These are phyloP conservation scores for Gobio gobio DNA, from an alignment of 2,113 vertebrate species.

Conservation along the genomic window DNA sequence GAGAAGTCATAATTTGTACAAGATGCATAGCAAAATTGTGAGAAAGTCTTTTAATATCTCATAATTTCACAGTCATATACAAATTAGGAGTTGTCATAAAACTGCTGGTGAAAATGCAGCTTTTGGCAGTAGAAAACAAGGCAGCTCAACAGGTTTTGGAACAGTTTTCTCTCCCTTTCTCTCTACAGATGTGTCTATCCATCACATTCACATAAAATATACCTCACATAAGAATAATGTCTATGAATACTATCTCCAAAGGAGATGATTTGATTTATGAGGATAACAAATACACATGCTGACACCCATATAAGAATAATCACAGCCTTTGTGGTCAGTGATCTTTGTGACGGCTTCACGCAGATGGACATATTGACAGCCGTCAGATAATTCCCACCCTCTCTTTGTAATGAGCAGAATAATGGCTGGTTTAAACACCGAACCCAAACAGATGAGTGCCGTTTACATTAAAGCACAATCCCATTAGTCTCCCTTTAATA, in stretches of 20 bases:
- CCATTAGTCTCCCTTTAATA: slow-evolving; percentile 92
- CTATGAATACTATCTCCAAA: not conserved
- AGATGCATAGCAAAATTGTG: not conserved
- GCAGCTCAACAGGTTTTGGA: no score
- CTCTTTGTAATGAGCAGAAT: slow-evolving; percentile 87
- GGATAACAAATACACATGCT: not conserved
- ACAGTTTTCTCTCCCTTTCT: no score
- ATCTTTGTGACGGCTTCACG: slow-evolving; percentile 69
- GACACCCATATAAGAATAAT: slow-evolving; percentile 54
- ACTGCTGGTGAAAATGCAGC: no score
- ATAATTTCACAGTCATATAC: not conserved
- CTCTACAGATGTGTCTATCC: no score
- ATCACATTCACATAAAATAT: not conserved
- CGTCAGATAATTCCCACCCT: slow-evolving; percentile 88
- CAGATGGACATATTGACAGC: slow-evolving; percentile 87
- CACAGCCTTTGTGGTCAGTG: slow-evolving; percentile 45
- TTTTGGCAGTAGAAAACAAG: no score
- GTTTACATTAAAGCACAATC: slow-evolving; percentile 91
- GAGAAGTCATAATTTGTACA: not conserved
- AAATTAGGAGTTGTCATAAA: not conserved
- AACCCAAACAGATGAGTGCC: slow-evolving; percentile 89
- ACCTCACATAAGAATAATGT: not conserved
- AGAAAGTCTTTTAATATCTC: not conserved
- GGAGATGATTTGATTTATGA: slow-evolving; percentile 12
- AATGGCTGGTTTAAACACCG: slow-evolving; percentile 91